A percentile compares a stretch with the other conserved stretches of the same genome.
phyloP scores from a whole-genome alignment of 2,888 invertebrate genomes.

The Neuroscelio doddi region DNA sequence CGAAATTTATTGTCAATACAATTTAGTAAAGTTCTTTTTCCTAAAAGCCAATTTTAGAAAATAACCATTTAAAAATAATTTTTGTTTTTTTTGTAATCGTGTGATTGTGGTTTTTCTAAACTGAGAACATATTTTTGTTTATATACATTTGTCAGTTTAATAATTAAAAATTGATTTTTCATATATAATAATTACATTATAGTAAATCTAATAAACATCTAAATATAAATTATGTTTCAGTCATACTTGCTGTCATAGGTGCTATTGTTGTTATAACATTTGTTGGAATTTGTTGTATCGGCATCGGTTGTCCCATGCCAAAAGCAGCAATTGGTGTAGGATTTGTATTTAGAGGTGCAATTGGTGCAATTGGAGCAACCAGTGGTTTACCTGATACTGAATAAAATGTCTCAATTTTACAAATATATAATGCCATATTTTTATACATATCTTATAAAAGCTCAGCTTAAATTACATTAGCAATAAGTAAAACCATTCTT shows the following conservation, averaged over 20 bases:
- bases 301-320: constrained; percentile 61
- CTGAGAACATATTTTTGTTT: too few species aligned
- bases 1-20: too few species aligned
- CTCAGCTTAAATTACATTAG: too few species aligned
- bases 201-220: too few species aligned
- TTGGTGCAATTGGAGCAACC: constrained; percentile 60
- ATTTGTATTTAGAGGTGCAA: constrained; percentile 30
- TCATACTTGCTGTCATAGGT: constrained; percentile 54
- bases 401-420: constrained; percentile 13
- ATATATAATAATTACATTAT: too few species aligned
- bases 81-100: neutral
- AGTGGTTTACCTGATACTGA: constrained; percentile 56
- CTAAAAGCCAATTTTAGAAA: too few species aligned
- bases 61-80: neutral
- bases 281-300: constrained; percentile 60
- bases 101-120: too few species aligned
- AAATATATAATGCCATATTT: constrained; percentile 4
- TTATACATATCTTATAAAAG: too few species aligned
- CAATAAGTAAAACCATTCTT: too few species aligned
- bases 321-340: constrained; percentile 67
- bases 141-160: neutral
- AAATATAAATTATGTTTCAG: too few species aligned
- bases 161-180: neutral
- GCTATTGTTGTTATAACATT: constrained; percentile 50
- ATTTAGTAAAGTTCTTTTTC: too few species aligned